Conservation (phyloP, 1,140 invertebrate genomes). For the Streblospio benedicti region DNA sequence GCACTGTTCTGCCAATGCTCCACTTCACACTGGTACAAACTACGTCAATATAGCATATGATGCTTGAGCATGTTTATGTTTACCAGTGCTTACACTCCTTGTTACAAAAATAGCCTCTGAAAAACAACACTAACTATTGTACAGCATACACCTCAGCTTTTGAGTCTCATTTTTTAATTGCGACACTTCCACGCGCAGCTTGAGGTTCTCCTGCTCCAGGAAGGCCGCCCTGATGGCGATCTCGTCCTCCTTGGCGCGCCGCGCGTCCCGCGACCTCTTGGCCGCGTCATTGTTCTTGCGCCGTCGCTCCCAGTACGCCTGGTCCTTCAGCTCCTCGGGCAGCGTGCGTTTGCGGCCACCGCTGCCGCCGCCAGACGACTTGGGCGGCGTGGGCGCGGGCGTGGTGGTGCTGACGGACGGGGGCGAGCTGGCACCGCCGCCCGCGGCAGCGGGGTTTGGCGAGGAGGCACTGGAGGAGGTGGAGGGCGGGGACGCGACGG, state of each 20-base stretch:
- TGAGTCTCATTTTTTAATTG: constrained; percentile 55
- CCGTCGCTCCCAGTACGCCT: constrained; percentile 75
- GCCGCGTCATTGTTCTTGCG: constrained; percentile 92
- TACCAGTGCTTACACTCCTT: too few relatives aligned
- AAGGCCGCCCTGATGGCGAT: constrained; percentile 78
- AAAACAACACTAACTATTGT: constrained; percentile 35
- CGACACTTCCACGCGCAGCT: constrained; percentile 57
- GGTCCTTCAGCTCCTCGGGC: constrained; percentile 57
- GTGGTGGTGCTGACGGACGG: neutral
- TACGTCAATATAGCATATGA: too few relatives aligned
- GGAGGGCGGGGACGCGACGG: neutral
- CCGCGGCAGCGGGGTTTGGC: constrained; percentile 8
- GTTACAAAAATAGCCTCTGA: too few relatives aligned
- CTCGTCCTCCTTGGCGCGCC: constrained; percentile 82
- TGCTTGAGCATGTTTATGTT: too few relatives aligned
- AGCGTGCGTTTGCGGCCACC: constrained; percentile 28
- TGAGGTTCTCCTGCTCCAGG: constrained; percentile 70
- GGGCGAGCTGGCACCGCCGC: constrained; percentile 4
- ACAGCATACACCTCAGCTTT: constrained; percentile 40
- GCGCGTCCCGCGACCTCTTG: constrained; percentile 80
- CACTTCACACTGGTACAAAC: too few relatives aligned
- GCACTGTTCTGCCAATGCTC: too few relatives aligned
- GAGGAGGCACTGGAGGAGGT: neutral
- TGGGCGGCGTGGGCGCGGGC: neutral
- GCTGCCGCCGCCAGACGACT: constrained; percentile 6